A percentile compares a stretch with the other conserved stretches of the same genome.
phyloP scores from a whole-genome alignment of 2,113 vertebrate species.

The Gadus chalcogrammus region DNA sequence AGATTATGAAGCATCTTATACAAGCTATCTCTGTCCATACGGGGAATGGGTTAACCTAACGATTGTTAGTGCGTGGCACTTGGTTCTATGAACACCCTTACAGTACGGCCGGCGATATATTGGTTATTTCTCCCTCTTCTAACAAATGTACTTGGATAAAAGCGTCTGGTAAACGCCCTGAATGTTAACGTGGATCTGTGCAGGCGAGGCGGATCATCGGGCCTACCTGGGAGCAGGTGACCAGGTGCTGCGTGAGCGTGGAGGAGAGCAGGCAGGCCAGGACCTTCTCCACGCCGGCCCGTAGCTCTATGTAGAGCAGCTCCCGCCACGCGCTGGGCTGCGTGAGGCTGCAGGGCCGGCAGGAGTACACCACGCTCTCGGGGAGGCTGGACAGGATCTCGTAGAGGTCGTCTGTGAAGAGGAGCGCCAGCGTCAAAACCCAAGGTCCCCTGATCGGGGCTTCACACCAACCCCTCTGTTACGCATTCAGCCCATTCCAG shows the following conservation, averaged over 20 bases:
- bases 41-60: no score
- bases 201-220: background rate
- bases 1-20: no score
- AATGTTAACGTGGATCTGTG: background rate
- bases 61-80: no score
- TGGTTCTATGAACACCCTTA: no score
- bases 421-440: no score
- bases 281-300: slow-evolving; percentile 82
- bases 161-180: background rate
- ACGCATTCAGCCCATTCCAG: no score
- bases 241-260: slow-evolving; percentile 77
- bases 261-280: slow-evolving; percentile 82
- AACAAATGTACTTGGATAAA: no score
- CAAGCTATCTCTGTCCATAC: no score
- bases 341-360: slow-evolving; percentile 80
- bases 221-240: slow-evolving; percentile 80
- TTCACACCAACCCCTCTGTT: no score
- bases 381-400: slow-evolving; percentile 90
- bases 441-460: no score
- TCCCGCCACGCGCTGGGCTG: slow-evolving; percentile 82
- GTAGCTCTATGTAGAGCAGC: slow-evolving; percentile 79
- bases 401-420: slow-evolving; percentile 82
- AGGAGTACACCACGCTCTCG: slow-evolving; percentile 88
- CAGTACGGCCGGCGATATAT: no score
- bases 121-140: no score